Percentiles rank a stretch among this genome's conserved stretches.
Evolutionary conservation across 2,888 invertebrate species (phyloP).

Genomic region (Noctua fimbriata): DNA sequence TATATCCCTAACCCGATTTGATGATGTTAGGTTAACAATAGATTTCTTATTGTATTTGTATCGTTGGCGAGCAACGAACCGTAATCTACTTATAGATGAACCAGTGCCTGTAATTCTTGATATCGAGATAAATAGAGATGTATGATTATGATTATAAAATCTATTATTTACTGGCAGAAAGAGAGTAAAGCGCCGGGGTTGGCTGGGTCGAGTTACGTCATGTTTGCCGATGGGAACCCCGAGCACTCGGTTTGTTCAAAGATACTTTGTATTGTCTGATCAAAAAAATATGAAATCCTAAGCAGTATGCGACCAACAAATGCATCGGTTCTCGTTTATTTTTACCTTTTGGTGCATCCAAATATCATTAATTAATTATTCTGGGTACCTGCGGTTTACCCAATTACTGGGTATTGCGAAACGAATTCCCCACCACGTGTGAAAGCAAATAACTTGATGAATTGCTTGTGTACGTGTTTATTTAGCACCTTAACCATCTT

Average conservation of each 20-base stretch:
- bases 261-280: background rate
- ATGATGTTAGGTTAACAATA: conserved; percentile 2
- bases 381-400: background rate
- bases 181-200: background rate
- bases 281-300: background rate
- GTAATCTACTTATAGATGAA: background rate
- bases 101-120: background rate
- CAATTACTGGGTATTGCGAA: background rate
- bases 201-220: background rate
- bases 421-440: background rate
- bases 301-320: background rate
- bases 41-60: background rate
- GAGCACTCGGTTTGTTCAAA: background rate
- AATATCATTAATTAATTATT: background rate
- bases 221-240: background rate
- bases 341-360: background rate
- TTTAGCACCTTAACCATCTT: conserved; percentile 4
- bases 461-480: background rate
- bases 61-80: background rate
- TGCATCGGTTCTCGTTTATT: background rate
- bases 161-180: background rate
- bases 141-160: background rate
- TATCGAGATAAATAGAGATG: background rate
- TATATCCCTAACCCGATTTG: background rate
- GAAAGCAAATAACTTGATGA: conserved; percentile 1